Conservation (phyloP, 2,888 invertebrate genomes). For the Brenthis hecate region DNA sequence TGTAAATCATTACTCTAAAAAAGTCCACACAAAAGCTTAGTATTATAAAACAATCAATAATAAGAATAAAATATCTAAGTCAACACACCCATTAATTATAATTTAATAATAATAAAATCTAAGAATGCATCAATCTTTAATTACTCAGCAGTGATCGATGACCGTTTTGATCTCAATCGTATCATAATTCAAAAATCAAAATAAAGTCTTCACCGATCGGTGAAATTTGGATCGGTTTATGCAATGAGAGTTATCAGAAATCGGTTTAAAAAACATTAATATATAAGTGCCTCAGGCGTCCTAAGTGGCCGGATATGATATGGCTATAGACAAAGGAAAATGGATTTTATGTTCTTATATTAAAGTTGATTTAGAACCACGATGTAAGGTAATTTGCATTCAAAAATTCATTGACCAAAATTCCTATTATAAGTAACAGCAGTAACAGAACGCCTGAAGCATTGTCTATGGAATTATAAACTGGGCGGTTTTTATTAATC, state of each 20-base stretch:
- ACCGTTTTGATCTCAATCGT: slow-evolving; percentile 52
- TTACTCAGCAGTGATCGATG: slow-evolving; percentile 47
- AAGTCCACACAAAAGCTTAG: neutral
- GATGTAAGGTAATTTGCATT: slow-evolving; percentile 62
- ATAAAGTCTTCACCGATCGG: slow-evolving; percentile 63
- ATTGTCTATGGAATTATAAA: slow-evolving; percentile 62
- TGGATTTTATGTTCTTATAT: neutral
- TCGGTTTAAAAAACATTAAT: slow-evolving; percentile 69
- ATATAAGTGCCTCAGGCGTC: slow-evolving; percentile 74
- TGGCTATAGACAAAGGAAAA: slow-evolving; percentile 40
- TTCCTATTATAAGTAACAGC: slow-evolving; percentile 69
- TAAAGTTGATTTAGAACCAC: slow-evolving; percentile 44
- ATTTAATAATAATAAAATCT: slow-evolving; percentile 39
- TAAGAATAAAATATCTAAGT: slow-evolving; percentile 28
- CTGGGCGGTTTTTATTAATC: slow-evolving; percentile 53
- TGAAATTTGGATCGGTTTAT: slow-evolving; percentile 64
- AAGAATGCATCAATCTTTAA: slow-evolving; percentile 38
- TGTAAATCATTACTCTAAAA: neutral
- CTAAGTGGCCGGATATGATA: slow-evolving; percentile 71
- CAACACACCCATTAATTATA: slow-evolving; percentile 36
- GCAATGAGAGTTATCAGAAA: slow-evolving; percentile 72
- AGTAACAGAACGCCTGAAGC: slow-evolving; percentile 64
- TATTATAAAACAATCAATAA: slow-evolving; percentile 17
- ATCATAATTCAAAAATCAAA: slow-evolving; percentile 57
- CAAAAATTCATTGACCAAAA: slow-evolving; percentile 76